Percentiles rank a stretch among this genome's conserved stretches.
phyloP scores from a whole-genome alignment of 2,797 vertebrate genomes.

The Channa striata region DNA sequence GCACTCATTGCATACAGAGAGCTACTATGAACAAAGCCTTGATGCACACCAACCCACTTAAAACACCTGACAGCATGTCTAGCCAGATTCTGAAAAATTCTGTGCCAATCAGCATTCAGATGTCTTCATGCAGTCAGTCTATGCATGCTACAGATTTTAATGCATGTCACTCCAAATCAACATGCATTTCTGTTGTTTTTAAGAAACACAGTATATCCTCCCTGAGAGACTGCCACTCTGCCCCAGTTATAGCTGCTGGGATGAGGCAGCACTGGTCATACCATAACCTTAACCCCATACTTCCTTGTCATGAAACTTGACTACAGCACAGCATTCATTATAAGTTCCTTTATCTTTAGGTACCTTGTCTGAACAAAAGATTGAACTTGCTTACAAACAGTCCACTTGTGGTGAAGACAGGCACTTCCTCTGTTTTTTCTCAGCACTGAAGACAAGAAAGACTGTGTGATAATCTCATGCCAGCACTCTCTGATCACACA shows the following conservation, averaged over 20 bases:
- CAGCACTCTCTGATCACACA: constrained; percentile 26
- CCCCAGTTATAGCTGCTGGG: constrained; percentile 56
- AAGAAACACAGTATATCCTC: constrained; percentile 64
- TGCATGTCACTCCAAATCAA: constrained; percentile 22
- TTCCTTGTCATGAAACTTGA: constrained; percentile 3
- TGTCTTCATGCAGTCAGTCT: constrained; percentile 9
- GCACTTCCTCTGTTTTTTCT: constrained; percentile 42
- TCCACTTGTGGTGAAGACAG: constrained; percentile 31
- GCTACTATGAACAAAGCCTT: constrained; percentile 3
- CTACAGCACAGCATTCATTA: constrained; percentile 12
- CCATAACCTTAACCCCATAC: constrained; percentile 13
- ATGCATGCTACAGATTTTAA: constrained; percentile 12
- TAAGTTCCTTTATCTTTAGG: constrained; percentile 12
- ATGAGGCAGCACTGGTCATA: constrained; percentile 29
- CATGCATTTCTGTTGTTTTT: constrained; percentile 30
- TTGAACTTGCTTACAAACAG: constrained; percentile 40
- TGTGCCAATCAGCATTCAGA: constrained; percentile 22
- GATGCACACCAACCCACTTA: constrained; percentile 1
- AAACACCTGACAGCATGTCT: constrained; percentile 24
- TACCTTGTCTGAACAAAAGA: constrained; percentile 29
- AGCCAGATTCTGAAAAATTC: constrained; percentile 14
- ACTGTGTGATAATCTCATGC: background rate
- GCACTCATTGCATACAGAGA: background rate
- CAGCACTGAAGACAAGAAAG: constrained; percentile 17
- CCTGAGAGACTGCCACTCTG: constrained; percentile 44